These are phyloP conservation scores for Bradypus variegatus DNA, from an alignment of 2,797 vertebrate species.

Conservation along the genomic window DNA sequence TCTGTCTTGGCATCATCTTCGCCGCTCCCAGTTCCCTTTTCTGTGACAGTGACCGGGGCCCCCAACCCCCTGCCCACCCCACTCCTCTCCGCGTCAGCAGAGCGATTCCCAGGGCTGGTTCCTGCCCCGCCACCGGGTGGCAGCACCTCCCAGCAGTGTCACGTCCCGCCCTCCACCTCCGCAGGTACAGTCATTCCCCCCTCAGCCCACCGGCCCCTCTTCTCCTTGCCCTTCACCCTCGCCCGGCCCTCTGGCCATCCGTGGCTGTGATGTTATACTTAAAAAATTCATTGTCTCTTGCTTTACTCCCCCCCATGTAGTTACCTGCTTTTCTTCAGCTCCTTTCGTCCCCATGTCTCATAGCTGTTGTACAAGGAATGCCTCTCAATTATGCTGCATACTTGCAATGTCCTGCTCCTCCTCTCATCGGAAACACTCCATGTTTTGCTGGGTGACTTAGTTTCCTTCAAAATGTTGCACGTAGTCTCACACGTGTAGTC, in stretches of 20 bases:
- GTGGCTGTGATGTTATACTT: neutral
- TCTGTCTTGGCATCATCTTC: neutral
- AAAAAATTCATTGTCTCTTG: fast-evolving
- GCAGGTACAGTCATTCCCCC: neutral
- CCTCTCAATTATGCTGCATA: neutral
- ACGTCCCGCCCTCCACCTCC: neutral
- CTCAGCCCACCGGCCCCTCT: no score
- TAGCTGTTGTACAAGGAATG: neutral
- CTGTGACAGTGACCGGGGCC: neutral
- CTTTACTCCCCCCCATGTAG: neutral
- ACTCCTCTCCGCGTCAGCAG: fast-evolving
- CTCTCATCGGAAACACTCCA: neutral
- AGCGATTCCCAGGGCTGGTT: neutral
- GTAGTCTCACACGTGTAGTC: no score
- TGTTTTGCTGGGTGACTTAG: neutral
- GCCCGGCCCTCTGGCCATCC: neutral
- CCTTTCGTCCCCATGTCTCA: neutral
- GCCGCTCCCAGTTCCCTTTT: neutral
- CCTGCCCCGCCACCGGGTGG: neutral
- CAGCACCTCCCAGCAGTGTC: neutral
- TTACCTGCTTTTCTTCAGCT: neutral
- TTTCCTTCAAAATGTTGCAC: neutral
- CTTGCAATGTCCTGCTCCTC: fast-evolving
- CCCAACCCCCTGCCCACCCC: neutral
- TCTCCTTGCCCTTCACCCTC: neutral